phyloP scores from a whole-genome alignment of 1,140 invertebrate species.

The Lepeophtheirus salmonis region DNA sequence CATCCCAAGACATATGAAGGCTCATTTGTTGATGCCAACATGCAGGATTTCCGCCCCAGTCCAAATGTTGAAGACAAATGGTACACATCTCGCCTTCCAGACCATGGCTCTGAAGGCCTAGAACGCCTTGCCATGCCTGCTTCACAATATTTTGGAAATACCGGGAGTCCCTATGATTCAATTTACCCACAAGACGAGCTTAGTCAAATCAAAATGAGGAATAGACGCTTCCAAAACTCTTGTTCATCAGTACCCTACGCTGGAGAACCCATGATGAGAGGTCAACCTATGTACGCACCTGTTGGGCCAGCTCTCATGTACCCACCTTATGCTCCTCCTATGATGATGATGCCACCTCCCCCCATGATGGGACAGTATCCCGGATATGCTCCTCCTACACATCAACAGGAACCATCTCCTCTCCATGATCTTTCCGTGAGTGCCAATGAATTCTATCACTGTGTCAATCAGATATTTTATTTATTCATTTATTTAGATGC shows the following conservation, averaged over 20 bases:
- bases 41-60: constrained; percentile 12
- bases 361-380: too few relatives aligned
- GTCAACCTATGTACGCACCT: too few relatives aligned
- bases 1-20: constrained; percentile 9
- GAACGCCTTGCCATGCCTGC: neutral
- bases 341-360: too few relatives aligned
- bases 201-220: constrained; percentile 5
- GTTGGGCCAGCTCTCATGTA: too few relatives aligned
- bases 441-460: too few relatives aligned
- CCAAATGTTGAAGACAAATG: constrained; percentile 8
- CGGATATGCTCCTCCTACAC: too few relatives aligned
- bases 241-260: too few relatives aligned
- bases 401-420: too few relatives aligned
- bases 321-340: too few relatives aligned
- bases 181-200: constrained; percentile 12
- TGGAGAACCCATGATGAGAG: too few relatives aligned
- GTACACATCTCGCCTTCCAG: constrained; percentile 1
- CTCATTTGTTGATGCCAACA: constrained; percentile 15
- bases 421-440: too few relatives aligned
- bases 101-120: neutral
- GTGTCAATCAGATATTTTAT: too few relatives aligned
- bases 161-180: neutral
- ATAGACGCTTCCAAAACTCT: constrained; percentile 4
- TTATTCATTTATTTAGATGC: neutral
- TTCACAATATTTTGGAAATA: neutral